phyloP scores from a whole-genome alignment of 2,797 vertebrate genomes.

The Epinephelus awoara region DNA sequence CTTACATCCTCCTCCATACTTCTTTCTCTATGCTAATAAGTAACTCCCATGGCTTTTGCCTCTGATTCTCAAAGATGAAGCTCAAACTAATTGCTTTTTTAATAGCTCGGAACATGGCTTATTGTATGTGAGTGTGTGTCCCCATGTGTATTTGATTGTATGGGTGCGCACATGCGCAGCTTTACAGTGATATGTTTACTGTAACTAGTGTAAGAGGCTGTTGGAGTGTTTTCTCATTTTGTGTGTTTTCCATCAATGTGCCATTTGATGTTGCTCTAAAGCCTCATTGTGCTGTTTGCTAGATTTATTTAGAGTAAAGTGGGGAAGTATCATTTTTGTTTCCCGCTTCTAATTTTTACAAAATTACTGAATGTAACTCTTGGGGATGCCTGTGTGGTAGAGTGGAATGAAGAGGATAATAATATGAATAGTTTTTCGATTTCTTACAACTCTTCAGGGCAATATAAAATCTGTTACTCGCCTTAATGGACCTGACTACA shows the following conservation, averaged over 20 bases:
- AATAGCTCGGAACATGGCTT: slow-evolving; percentile 68
- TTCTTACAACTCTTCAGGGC: slow-evolving; percentile 56
- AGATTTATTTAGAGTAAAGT: slow-evolving; percentile 44
- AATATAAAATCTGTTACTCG: slow-evolving; percentile 57
- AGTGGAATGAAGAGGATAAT: slow-evolving; percentile 59
- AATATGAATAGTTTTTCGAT: slow-evolving; percentile 49
- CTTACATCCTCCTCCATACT: slow-evolving; percentile 21
- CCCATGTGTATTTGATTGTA: slow-evolving; percentile 50
- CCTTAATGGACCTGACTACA: slow-evolving; percentile 50
- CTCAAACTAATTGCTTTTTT: slow-evolving; percentile 74
- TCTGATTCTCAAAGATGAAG: slow-evolving; percentile 51
- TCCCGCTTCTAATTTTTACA: slow-evolving; percentile 47
- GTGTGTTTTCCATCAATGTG: slow-evolving; percentile 28
- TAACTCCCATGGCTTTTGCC: slow-evolving; percentile 51
- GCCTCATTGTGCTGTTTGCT: slow-evolving; percentile 44
- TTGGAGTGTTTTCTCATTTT: slow-evolving; percentile 38
- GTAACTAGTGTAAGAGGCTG: slow-evolving; percentile 23
- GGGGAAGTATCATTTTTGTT: slow-evolving; percentile 46
- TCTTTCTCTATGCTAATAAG: slow-evolving; percentile 36
- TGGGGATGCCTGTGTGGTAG: slow-evolving; percentile 47
- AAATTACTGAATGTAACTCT: slow-evolving; percentile 67
- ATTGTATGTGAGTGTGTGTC: slow-evolving; percentile 50
- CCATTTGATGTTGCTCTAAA: slow-evolving; percentile 50
- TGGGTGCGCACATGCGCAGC: slow-evolving; percentile 28
- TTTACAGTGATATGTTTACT: slow-evolving; percentile 37